These are phyloP conservation scores for Gorsachius magnificus DNA, from an alignment of 2,797 vertebrate species.

Conservation along the genomic window DNA sequence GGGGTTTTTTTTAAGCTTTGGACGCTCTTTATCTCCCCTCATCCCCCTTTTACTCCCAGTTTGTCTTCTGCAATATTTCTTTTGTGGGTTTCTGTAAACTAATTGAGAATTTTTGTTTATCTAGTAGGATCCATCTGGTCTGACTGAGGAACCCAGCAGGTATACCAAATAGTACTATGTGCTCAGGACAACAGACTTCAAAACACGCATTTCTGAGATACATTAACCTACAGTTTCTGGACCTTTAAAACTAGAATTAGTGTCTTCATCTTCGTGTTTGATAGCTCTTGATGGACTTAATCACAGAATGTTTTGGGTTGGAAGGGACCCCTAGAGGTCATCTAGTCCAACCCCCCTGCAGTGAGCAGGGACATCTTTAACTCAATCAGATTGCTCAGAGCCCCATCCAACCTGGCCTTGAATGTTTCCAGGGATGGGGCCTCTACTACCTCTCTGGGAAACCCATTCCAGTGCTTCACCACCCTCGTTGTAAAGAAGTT, in stretches of 20 bases:
- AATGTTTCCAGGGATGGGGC: no score
- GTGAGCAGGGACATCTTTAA: no score
- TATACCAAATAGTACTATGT: background rate
- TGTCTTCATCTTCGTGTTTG: background rate
- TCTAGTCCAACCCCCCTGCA: no score
- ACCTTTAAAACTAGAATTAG: background rate
- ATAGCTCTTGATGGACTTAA: background rate
- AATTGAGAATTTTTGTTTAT: background rate
- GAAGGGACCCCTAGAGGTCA: no score
- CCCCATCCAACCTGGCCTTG: no score
- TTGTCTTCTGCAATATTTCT: background rate
- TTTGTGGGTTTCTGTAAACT: background rate
- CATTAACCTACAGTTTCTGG: background rate
- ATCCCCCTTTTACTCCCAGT: rapidly evolving
- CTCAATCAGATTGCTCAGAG: no score
- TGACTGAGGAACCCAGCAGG: background rate
- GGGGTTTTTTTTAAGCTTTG: background rate
- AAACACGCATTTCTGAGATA: background rate
- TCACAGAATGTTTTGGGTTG: no score
- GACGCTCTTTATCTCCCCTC: no score
- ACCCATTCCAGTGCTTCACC: no score
- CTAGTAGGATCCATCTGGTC: no score
- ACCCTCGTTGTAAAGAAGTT: no score
- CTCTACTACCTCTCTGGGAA: no score
- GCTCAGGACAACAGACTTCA: background rate